Conservation (phyloP, 2,888 invertebrate genomes). For the Zele albiditarsus region DNA sequence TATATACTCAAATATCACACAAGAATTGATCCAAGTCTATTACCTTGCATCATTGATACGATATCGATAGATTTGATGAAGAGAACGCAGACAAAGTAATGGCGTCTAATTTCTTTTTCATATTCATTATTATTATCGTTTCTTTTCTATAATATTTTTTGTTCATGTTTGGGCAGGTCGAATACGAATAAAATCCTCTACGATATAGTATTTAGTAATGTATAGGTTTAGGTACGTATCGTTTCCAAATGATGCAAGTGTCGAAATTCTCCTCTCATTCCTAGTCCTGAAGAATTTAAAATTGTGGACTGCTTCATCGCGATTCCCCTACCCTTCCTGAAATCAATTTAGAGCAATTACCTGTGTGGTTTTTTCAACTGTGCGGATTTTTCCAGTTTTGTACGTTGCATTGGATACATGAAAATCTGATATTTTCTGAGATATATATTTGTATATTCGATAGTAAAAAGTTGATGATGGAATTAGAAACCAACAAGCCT, state of each 20-base stretch:
- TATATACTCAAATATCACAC: not conserved
- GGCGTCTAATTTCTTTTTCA: not conserved
- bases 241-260: constrained; percentile 44
- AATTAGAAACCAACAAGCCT: not conserved
- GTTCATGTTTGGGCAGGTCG: not conserved
- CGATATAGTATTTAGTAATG: constrained; percentile 53
- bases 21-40: not conserved
- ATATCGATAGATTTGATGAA: not conserved
- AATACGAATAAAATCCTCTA: constrained; percentile 24
- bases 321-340: too few relatives aligned
- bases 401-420: constrained; percentile 32
- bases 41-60: not conserved
- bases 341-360: not conserved
- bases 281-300: too few relatives aligned
- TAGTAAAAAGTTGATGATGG: not conserved
- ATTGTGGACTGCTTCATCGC: too few relatives aligned
- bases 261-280: too few relatives aligned
- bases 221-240: constrained; percentile 49
- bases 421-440: constrained; percentile 39
- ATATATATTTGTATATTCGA: not conserved
- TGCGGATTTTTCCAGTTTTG: constrained; percentile 18
- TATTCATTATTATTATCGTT: not conserved
- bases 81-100: not conserved
- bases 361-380: not conserved
- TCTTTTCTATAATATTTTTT: constrained; percentile 21